Base-by-base conservation (phyloP, 2,113 vertebrate species). In the Egretta garzetta region DNA sequence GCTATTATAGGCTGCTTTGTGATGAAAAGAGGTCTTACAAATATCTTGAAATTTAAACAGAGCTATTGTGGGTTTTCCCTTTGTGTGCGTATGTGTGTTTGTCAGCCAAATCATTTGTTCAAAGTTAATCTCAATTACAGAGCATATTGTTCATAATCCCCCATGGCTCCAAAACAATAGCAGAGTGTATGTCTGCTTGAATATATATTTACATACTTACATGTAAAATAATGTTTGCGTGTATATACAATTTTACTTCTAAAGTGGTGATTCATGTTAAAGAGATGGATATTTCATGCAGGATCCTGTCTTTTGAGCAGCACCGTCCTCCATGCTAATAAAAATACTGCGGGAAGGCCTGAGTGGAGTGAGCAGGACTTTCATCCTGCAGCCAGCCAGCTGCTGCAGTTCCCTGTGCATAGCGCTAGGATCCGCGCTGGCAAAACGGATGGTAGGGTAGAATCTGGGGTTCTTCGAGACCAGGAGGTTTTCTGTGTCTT, bases 61-160 rank as follows among this genome's bases (percentile, higher is more conserved):
- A 86, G 86, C 86, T 92, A 82, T 93, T 88, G 55, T 94, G 62
- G 88, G 47, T 77, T 93, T 93, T 93, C 66, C 39, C 68, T 87
- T 96, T 95, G 90, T 86, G 67, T 59, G 19, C 6, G 2, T 92
- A 16, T 74, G 30, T 89, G 86, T 95, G 55, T 90, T 85, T 97
- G 95, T 96, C 93, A 86, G 91, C 96, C 96, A 94, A 94, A 79
- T 94, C 67, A 72, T 92, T 96, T 95, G 67, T 95, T 96, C 92
- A 77, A 97, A 98, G 94, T 97, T 95, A 97, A 97, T 97, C 93
- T 97, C 86, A 94, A 89, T 98, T 97, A 96, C 63, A 82, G 95
- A 96, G 84, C 86, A 89, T 97, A 94, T 95, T 97, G 66, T 97
- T 97, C 89, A 33, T 95, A 94, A 90, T 96, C 97, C 82, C 87